Evolutionary conservation across 1,140 invertebrate genomes (phyloP).

Genomic region (Neodiprion virginianus): DNA sequence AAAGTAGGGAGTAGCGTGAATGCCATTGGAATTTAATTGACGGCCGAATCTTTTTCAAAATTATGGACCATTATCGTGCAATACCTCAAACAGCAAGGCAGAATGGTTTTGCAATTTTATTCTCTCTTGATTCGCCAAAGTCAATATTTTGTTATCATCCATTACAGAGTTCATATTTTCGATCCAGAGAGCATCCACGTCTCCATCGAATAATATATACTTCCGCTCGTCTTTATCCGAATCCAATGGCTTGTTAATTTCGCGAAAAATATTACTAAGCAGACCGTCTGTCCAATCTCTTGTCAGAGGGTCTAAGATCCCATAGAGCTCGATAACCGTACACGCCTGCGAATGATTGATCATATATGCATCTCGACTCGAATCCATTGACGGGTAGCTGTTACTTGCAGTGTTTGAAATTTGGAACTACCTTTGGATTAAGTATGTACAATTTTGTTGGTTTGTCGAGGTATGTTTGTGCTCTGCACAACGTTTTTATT

Average conservation of each 20-base stretch:
- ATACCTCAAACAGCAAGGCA: slow-evolving; percentile 85
- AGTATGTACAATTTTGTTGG: slow-evolving; percentile 79
- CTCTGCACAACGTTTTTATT: slow-evolving; percentile 79
- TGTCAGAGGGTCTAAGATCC: slow-evolving; percentile 83
- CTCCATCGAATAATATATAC: slow-evolving; percentile 91
- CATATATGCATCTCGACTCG: slow-evolving; percentile 27
- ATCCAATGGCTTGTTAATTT: slow-evolving; percentile 81
- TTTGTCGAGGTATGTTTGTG: slow-evolving; percentile 74
- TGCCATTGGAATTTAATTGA: neutral
- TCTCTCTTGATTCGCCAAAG: slow-evolving; percentile 88
- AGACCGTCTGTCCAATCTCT: slow-evolving; percentile 93
- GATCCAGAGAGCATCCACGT: slow-evolving; percentile 93
- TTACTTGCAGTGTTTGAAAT: neutral
- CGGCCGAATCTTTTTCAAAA: neutral
- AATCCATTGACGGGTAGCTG: neutral
- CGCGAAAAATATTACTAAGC: slow-evolving; percentile 88
- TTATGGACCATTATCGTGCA: slow-evolving; percentile 24
- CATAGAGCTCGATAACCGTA: slow-evolving; percentile 88
- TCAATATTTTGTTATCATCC: slow-evolving; percentile 92
- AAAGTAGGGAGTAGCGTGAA: slow-evolving; percentile 12
- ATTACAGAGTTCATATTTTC: slow-evolving; percentile 97
- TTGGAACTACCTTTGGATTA: slow-evolving; percentile 78
- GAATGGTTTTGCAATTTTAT: slow-evolving; percentile 84
- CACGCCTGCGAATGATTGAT: slow-evolving; percentile 68
- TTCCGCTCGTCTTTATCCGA: slow-evolving; percentile 72